These are phyloP conservation scores for Heliocidaris tuberculata DNA, from an alignment of 35 echinoderm and acorn worm genomes.

Conservation along the genomic window DNA sequence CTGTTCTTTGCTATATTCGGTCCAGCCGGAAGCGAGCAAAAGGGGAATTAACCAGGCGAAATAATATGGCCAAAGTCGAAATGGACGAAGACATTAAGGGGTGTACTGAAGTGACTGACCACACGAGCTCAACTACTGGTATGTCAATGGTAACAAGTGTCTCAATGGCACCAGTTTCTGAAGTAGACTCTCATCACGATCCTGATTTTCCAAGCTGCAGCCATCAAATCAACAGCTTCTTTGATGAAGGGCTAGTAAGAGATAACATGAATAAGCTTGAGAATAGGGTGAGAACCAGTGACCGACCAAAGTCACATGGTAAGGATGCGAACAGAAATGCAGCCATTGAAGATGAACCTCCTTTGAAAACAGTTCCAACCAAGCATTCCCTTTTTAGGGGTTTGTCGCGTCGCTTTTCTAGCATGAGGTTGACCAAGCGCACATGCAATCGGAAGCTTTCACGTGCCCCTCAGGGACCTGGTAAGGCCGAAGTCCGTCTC, in stretches of 20 bases:
- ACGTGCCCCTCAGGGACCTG: background rate
- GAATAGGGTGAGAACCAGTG: background rate
- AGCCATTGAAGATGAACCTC: background rate
- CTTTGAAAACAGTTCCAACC: background rate
- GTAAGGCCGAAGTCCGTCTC: conserved; percentile 13
- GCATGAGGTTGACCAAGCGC: background rate
- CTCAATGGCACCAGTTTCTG: background rate
- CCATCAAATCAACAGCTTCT: background rate
- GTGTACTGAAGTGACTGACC: background rate
- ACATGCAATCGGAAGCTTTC: background rate
- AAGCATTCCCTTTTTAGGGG: background rate
- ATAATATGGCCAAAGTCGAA: background rate
- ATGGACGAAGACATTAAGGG: background rate
- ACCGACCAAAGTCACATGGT: background rate
- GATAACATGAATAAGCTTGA: background rate
- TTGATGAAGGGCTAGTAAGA: background rate
- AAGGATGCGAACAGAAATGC: background rate
- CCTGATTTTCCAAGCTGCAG: background rate
- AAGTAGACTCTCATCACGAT: background rate
- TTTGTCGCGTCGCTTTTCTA: background rate
- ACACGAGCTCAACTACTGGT: background rate
- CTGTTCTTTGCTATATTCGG: background rate
- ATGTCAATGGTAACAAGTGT: background rate
- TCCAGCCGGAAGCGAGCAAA: background rate
- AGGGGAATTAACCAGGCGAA: background rate